phyloP scores from a whole-genome alignment of 2,888 invertebrate genomes.

The Sphaerophoria rueppellii region DNA sequence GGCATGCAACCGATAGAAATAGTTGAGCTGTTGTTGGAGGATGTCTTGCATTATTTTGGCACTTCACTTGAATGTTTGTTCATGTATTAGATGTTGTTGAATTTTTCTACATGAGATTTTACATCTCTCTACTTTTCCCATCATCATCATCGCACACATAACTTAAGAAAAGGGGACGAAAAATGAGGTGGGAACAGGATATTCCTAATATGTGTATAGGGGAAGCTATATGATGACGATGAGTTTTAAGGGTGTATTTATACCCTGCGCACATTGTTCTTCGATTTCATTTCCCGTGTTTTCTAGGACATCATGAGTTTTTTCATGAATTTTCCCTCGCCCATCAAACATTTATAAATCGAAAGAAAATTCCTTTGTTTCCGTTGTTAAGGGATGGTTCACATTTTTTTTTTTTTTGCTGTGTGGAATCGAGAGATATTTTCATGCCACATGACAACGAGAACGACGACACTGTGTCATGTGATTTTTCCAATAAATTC shows the following conservation, averaged over 20 bases:
- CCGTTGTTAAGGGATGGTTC: slow-evolving; percentile 54
- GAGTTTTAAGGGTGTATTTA: slow-evolving; percentile 49
- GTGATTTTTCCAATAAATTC: slow-evolving; percentile 64
- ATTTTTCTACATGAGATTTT: slow-evolving; percentile 1
- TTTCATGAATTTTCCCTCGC: slow-evolving; percentile 16
- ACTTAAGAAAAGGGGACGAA: not conserved
- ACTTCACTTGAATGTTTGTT: slow-evolving; percentile 11
- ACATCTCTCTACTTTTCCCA: slow-evolving; percentile 43
- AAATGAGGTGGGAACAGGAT: not conserved
- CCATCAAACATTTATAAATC: slow-evolving; percentile 4
- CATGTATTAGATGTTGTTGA: too few relatives aligned
- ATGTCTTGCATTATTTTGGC: slow-evolving; percentile 52
- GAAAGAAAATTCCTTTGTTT: slow-evolving; percentile 58
- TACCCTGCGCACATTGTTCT: slow-evolving; percentile 61
- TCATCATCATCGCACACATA: not conserved
- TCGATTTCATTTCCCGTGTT: slow-evolving; percentile 14
- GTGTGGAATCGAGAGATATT: slow-evolving; percentile 7
- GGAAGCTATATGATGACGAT: slow-evolving; percentile 20
- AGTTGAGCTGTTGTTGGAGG: slow-evolving; percentile 34
- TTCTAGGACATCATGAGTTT: not conserved
- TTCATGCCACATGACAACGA: not conserved
- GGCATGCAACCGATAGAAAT: slow-evolving; percentile 71
- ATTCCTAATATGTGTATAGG: not conserved
- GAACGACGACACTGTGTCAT: slow-evolving; percentile 37
- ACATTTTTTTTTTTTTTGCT: slow-evolving; percentile 22